A percentile compares a stretch with the other conserved stretches of the same genome.
Evolutionary conservation across 2,113 vertebrate species (phyloP).

Genomic region (Anhinga rufa): DNA sequence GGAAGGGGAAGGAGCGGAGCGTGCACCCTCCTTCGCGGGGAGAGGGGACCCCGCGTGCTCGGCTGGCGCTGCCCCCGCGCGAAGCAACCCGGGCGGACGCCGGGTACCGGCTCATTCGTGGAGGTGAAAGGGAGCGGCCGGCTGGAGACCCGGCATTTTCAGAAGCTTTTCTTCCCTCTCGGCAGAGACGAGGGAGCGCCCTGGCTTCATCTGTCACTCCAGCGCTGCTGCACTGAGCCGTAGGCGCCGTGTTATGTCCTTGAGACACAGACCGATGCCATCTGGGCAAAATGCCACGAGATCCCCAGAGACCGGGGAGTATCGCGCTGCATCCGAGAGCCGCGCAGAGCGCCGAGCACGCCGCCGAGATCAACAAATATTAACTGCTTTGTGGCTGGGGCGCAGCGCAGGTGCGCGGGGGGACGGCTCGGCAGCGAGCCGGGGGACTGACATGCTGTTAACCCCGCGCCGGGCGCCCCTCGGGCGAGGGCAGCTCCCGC

Average conservation of each 20-base stretch:
- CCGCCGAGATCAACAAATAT: background rate
- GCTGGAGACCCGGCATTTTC: background rate
- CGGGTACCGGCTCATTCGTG: background rate
- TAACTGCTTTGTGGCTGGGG: background rate
- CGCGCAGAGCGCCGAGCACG: background rate
- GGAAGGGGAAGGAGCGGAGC: background rate
- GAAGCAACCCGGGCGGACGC: background rate
- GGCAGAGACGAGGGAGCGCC: background rate
- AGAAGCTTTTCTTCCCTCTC: background rate
- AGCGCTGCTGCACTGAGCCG: background rate
- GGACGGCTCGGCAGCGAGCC: background rate
- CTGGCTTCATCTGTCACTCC: background rate
- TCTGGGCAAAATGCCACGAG: conserved; percentile 7
- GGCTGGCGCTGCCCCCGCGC: background rate
- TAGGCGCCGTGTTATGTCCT: background rate
- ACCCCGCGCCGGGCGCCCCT: background rate
- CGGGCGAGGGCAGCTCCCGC: background rate
- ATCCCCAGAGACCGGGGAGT: background rate
- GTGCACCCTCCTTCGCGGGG: background rate
- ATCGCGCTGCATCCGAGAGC: background rate
- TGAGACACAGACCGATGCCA: conserved; percentile 16
- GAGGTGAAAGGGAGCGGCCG: background rate
- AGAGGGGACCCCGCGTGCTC: background rate
- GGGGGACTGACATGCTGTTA: background rate
- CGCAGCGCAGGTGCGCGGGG: background rate